Conservation (phyloP, 2,797 vertebrate species). For the Manis pentadactyla region DNA sequence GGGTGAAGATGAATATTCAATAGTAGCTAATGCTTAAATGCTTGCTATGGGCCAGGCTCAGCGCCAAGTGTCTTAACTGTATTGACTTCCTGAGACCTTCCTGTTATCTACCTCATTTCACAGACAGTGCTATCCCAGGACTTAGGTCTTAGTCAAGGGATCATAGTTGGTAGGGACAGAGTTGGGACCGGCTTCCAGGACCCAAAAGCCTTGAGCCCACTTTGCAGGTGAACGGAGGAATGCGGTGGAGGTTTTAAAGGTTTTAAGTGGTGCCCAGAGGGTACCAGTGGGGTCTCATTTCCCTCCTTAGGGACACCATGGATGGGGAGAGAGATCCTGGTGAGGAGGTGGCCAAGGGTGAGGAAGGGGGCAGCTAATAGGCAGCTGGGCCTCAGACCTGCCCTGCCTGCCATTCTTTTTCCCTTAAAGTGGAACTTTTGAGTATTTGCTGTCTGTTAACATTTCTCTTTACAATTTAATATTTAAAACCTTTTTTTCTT, state of each 20-base stretch:
- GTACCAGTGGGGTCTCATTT: neutral
- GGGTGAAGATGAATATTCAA: neutral
- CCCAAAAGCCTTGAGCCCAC: neutral
- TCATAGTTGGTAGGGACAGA: neutral
- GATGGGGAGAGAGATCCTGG: neutral
- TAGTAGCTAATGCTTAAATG: neutral
- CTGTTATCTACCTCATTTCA: neutral
- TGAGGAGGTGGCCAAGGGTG: neutral
- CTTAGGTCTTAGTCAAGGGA: neutral
- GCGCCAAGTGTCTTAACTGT: neutral
- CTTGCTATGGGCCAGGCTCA: neutral
- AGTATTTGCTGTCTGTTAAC: neutral
- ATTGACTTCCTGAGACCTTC: neutral
- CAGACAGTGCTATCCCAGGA: rapidly evolving
- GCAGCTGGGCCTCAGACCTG: neutral
- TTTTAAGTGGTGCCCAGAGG: neutral
- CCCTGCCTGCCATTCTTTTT: neutral
- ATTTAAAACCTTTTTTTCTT: neutral
- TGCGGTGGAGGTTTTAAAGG: neutral
- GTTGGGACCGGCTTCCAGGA: neutral
- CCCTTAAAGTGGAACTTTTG: neutral
- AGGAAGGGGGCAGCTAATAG: neutral
- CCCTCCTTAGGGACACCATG: neutral
- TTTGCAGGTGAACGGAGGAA: neutral
- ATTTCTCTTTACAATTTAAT: neutral